Conservation (phyloP, 1,140 invertebrate species). For the Saccostrea glomerata region DNA sequence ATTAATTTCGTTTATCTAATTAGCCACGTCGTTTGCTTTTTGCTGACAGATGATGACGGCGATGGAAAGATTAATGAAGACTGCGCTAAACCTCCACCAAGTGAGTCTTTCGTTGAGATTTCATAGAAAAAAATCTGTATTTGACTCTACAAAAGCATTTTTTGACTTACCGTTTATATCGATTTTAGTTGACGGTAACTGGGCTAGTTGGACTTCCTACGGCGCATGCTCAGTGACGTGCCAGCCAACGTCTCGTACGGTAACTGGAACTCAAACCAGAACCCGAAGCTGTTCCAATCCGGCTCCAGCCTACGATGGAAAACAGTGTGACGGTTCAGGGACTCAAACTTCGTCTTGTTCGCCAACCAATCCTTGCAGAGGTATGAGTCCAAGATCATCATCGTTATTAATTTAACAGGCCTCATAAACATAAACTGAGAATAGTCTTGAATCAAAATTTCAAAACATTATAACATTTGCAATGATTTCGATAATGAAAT, state of each 20-base stretch:
- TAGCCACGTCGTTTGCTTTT: background rate
- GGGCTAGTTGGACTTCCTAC: constrained; percentile 28
- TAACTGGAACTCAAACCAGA: constrained; percentile 5
- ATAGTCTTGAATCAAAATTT: too few species aligned
- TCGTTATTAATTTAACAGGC: too few species aligned
- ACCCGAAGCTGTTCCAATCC: constrained; percentile 44
- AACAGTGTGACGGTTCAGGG: background rate
- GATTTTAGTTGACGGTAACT: constrained; percentile 2
- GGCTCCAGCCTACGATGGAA: constrained; percentile 19
- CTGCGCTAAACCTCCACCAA: constrained; percentile 58
- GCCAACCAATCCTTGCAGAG: background rate
- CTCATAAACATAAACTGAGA: too few species aligned
- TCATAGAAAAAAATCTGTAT: background rate
- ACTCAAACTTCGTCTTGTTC: background rate
- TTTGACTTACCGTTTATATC: background rate
- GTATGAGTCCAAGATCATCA: background rate
- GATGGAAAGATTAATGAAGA: constrained; percentile 67
- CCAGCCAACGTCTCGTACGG: constrained; percentile 52
- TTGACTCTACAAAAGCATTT: background rate
- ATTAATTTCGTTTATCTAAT: too few species aligned
- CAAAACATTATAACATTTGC: too few species aligned
- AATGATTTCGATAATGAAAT: too few species aligned
- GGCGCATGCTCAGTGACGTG: constrained; percentile 30
- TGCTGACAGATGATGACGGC: constrained; percentile 58
- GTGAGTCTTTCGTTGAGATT: constrained; percentile 47